A percentile compares a stretch with the other conserved stretches of the same genome.
phyloP scores from a whole-genome alignment of 2,888 invertebrate genomes.

The Drosophila pseudotakahashii region DNA sequence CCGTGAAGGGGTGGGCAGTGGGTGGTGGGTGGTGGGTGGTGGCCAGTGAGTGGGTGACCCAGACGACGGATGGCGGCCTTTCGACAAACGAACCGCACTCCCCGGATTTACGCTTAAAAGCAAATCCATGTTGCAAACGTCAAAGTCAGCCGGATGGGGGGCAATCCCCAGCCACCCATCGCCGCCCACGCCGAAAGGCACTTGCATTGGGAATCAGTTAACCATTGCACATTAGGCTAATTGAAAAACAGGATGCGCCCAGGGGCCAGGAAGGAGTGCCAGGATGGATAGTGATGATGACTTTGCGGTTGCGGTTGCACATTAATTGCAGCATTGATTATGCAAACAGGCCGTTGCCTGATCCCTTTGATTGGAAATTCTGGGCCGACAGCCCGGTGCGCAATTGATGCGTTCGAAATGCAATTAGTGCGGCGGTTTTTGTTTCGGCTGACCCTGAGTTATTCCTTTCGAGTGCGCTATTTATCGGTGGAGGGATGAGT shows the following conservation, averaged over 20 bases:
- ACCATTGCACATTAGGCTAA: constrained; percentile 47
- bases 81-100: constrained; percentile 24
- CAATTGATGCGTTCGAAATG: constrained; percentile 40
- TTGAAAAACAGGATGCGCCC: constrained; percentile 45
- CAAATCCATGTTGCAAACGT: constrained; percentile 58
- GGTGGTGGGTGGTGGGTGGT: not conserved
- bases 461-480: not conserved
- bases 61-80: not conserved
- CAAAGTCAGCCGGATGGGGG: constrained; percentile 12
- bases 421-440: constrained; percentile 37
- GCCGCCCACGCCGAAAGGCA: constrained; percentile 2
- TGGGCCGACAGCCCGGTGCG: not conserved
- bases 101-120: constrained; percentile 54
- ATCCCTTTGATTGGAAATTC: constrained; percentile 29
- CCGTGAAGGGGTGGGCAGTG: not conserved
- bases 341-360: constrained; percentile 4
- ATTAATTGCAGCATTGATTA: constrained; percentile 46
- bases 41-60: no score
- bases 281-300: constrained; percentile 9
- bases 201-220: constrained; percentile 45
- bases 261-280: constrained; percentile 2
- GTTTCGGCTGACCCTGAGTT: not conserved
- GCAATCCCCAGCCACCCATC: not conserved
- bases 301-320: constrained; percentile 40
- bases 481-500: not conserved